Percentiles rank a stretch among this genome's conserved stretches.
These are phyloP conservation scores for Willowsia nigromaculata DNA, from an alignment of 2,888 invertebrate genomes.

Conservation along the genomic window DNA sequence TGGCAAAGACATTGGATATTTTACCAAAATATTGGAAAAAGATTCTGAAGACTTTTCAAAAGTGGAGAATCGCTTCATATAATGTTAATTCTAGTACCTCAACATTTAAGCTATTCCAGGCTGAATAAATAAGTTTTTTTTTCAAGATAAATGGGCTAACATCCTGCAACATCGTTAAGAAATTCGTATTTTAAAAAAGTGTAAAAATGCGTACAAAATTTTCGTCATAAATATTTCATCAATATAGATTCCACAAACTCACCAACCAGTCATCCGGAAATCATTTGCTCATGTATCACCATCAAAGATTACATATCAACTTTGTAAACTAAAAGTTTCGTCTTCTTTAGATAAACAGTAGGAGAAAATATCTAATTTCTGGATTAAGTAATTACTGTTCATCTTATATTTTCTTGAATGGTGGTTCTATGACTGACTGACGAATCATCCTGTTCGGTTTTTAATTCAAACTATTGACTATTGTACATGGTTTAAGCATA, in stretches of 20 bases:
- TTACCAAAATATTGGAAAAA: not conserved
- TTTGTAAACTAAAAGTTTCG: not conserved
- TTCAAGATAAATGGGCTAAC: not conserved
- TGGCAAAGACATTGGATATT: not conserved
- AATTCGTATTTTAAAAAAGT: not conserved
- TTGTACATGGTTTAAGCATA: too few species aligned
- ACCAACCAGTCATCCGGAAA: not conserved
- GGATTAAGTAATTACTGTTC: not conserved
- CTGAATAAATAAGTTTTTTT: constrained; percentile 17
- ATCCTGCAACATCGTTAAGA: not conserved
- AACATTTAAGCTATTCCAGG: not conserved
- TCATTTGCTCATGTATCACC: not conserved
- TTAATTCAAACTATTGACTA: too few species aligned
- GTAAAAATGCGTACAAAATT: not conserved
- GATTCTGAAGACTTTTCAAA: not conserved
- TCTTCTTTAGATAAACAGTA: not conserved
- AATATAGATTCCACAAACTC: not conserved
- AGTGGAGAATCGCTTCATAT: not conserved
- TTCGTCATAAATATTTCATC: constrained; percentile 49
- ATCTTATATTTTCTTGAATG: not conserved
- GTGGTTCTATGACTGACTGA: not conserved
- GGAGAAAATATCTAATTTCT: not conserved
- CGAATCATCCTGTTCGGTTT: too few species aligned
- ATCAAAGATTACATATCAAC: not conserved
- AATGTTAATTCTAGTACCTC: not conserved